These are phyloP conservation scores for Sinocyclocheilus anophthalmus DNA, from an alignment of 2,113 vertebrate genomes.

Conservation along the genomic window DNA sequence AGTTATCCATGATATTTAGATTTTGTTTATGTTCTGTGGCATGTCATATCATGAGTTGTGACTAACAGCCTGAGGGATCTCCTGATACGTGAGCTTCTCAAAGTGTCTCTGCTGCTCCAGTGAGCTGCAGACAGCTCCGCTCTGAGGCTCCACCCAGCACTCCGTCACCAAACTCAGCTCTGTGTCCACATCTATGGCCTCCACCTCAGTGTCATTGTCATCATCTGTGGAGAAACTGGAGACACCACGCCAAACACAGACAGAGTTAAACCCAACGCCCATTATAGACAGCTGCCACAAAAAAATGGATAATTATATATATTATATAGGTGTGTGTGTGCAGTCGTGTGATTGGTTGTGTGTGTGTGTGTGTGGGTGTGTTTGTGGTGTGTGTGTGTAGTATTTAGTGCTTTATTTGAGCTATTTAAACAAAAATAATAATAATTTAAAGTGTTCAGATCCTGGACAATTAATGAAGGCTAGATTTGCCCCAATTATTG, in stretches of 20 bases:
- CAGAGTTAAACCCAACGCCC: background rate
- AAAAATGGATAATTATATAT: no score
- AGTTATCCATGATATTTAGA: no score
- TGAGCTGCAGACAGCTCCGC: slow-evolving; percentile 79
- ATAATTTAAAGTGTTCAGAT: no score
- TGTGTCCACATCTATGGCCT: slow-evolving; percentile 88
- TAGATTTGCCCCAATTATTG: no score
- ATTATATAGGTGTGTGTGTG: no score
- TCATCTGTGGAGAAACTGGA: slow-evolving; percentile 96
- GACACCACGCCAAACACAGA: background rate
- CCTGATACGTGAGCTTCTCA: slow-evolving; percentile 84
- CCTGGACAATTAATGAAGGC: no score
- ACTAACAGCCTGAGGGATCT: slow-evolving; percentile 91
- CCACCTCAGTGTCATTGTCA: slow-evolving; percentile 95
- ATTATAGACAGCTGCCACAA: background rate
- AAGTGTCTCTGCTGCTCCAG: slow-evolving; percentile 85
- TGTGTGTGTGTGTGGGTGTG: no score
- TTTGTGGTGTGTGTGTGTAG: no score
- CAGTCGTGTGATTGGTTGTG: no score
- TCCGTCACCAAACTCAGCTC: slow-evolving; percentile 95
- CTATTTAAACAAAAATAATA: no score
- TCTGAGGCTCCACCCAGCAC: slow-evolving; percentile 97
- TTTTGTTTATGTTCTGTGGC: no score
- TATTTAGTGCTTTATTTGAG: no score
- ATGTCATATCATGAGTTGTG: background rate